Percentiles rank a stretch among this genome's conserved stretches.
Evolutionary conservation across 2,888 invertebrate genomes (phyloP).

Genomic region (Strigamia crassipes): DNA sequence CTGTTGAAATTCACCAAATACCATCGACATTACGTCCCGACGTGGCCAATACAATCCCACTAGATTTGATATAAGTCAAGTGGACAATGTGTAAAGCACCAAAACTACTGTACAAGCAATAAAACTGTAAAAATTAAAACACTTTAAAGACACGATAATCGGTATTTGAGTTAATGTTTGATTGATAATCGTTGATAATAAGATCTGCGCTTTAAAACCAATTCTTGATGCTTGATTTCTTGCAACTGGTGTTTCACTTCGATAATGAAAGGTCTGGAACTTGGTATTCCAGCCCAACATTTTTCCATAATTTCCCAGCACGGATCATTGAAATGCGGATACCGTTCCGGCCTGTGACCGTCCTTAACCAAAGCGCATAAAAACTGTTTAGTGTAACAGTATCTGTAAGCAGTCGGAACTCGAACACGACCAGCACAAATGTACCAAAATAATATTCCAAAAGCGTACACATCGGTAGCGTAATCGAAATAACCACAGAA

Average conservation of each 20-base stretch:
- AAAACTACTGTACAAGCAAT: too few relatives aligned
- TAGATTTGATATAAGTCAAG: too few relatives aligned
- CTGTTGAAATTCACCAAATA: neutral
- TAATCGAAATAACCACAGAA: conserved; percentile 79
- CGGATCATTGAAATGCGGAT: conserved; percentile 73
- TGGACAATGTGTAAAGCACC: too few relatives aligned
- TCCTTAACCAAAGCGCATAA: conserved; percentile 80
- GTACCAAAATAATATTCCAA: conserved; percentile 89
- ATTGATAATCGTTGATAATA: too few relatives aligned
- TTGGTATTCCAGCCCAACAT: conserved; percentile 80
- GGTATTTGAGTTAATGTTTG: too few relatives aligned
- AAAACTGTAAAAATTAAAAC: too few relatives aligned
- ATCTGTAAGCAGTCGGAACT: conserved; percentile 78
- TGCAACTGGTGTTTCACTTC: conserved; percentile 73
- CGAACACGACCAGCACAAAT: conserved; percentile 81
- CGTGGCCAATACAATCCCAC: too few relatives aligned
- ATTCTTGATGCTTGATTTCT: conserved; percentile 58
- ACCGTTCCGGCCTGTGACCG: conserved; percentile 79
- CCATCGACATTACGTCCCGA: too few relatives aligned
- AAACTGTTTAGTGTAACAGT: conserved; percentile 83
- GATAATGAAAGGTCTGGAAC: conserved; percentile 75
- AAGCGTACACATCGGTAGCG: conserved; percentile 86
- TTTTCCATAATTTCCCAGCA: conserved; percentile 84
- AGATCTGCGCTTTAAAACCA: too few relatives aligned
- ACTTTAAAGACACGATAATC: too few relatives aligned